A percentile compares a stretch with the other conserved stretches of the same genome.
Evolutionary conservation across 2,888 invertebrate genomes (phyloP).

Genomic region (Leucozona laternaria): DNA sequence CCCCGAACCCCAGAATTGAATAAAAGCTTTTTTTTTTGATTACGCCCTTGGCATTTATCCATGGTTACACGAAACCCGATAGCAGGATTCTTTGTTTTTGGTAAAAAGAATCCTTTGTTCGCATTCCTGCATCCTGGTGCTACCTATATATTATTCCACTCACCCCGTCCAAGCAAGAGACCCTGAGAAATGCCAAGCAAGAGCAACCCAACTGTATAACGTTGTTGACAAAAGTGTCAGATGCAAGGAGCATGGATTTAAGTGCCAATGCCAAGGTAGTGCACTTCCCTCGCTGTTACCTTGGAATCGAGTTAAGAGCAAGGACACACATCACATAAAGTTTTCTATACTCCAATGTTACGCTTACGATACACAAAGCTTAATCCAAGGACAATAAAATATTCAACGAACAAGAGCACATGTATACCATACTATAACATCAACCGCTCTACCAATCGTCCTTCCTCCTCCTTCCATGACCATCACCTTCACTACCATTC

Average conservation of each 20-base stretch:
- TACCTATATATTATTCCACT: conserved; percentile 13
- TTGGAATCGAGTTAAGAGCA: conserved; percentile 62
- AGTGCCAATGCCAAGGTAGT: conserved; percentile 75
- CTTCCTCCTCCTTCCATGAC: conserved; percentile 27
- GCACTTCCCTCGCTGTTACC: conserved; percentile 61
- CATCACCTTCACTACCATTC: neutral
- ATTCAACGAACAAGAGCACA: conserved; percentile 58
- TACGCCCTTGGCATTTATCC: conserved; percentile 76
- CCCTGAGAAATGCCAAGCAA: conserved; percentile 17
- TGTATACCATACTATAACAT: conserved; percentile 31
- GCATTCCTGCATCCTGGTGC: conserved; percentile 1
- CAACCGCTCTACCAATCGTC: conserved; percentile 1
- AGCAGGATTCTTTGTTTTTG: conserved; percentile 67
- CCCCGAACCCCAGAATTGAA: conserved; percentile 24
- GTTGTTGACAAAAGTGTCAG: conserved; percentile 75
- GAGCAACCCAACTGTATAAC: conserved; percentile 39
- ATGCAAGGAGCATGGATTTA: conserved; percentile 68
- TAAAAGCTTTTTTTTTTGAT: conserved; percentile 71
- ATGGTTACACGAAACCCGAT: conserved; percentile 71
- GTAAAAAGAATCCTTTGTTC: conserved; percentile 67
- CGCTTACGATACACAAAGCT: conserved; percentile 58
- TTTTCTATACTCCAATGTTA: conserved; percentile 17
- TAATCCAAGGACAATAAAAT: conserved; percentile 76
- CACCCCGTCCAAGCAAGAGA: neutral
- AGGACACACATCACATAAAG: conserved; percentile 64